Conservation (phyloP, 2,888 invertebrate genomes). For the Lymantria monacha region DNA sequence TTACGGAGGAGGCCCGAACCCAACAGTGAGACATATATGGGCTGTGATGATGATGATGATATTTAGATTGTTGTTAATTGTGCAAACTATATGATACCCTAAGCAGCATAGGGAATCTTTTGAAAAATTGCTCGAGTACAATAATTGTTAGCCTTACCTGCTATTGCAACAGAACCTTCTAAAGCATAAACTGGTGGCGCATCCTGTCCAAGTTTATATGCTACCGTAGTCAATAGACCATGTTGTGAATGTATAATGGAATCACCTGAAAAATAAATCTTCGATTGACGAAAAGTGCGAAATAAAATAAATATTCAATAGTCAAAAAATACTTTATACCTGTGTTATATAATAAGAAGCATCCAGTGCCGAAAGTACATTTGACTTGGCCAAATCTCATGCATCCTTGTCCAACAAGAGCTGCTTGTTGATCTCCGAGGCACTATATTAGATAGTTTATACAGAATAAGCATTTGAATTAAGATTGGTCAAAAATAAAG, state of each 20-base stretch:
- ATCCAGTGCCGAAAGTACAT: conserved; percentile 97
- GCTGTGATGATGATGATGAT: too few relatives aligned
- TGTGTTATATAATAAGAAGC: conserved; percentile 97
- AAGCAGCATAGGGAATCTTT: too few relatives aligned
- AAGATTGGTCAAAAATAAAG: too few relatives aligned
- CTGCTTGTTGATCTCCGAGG: conserved; percentile 97
- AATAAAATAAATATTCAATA: too few relatives aligned
- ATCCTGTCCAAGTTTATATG: conserved; percentile 91
- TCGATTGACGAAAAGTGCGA: not conserved
- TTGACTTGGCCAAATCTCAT: conserved; percentile 94
- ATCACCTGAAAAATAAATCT: conserved; percentile 74
- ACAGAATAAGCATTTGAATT: not conserved
- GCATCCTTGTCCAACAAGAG: conserved; percentile 95
- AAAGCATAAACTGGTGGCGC: conserved; percentile 91
- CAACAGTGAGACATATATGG: too few relatives aligned
- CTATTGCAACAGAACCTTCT: conserved; percentile 94
- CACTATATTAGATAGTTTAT: conserved; percentile 80
- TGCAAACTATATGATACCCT: too few relatives aligned
- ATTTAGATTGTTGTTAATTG: too few relatives aligned
- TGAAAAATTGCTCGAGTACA: not conserved
- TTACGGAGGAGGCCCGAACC: too few relatives aligned
- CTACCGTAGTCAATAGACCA: conserved; percentile 95
- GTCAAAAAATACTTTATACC: conserved; percentile 71
- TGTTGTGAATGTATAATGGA: conserved; percentile 90
- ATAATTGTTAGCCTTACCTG: conserved; percentile 78